Conservation (phyloP, 2,113 vertebrate genomes). For the Ctenomys sociabilis region DNA sequence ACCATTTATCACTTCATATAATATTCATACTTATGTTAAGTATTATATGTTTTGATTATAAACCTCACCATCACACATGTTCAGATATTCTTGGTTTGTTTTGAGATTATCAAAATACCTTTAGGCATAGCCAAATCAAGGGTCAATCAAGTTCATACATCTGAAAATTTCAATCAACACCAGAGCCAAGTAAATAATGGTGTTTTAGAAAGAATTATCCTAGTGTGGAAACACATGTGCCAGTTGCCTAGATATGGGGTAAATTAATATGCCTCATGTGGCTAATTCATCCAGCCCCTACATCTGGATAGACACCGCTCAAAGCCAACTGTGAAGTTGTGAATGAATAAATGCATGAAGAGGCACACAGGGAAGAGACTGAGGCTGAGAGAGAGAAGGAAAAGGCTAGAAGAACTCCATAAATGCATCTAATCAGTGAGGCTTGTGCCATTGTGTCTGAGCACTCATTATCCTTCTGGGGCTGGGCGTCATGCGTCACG, state of each 20-base stretch:
- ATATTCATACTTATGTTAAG: neutral
- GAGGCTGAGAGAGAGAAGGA: neutral
- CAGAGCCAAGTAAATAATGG: neutral
- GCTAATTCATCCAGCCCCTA: neutral
- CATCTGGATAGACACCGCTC: neutral
- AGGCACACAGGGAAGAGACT: neutral
- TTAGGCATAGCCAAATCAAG: neutral
- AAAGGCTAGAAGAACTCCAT: neutral
- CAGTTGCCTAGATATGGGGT: neutral
- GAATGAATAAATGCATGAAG: neutral
- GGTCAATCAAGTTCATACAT: neutral
- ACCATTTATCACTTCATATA: neutral
- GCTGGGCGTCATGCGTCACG: neutral
- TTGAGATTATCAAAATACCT: neutral
- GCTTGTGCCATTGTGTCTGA: neutral
- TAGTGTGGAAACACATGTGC: neutral
- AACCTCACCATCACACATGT: neutral
- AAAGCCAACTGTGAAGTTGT: neutral
- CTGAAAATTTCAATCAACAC: neutral
- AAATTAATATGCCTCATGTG: neutral
- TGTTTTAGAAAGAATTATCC: neutral
- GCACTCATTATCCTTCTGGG: neutral
- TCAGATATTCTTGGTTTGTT: conserved; percentile 16
- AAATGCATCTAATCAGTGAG: neutral
- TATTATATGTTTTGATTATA: neutral